phyloP scores from a whole-genome alignment of 2,113 vertebrate species.

The Protomyctophum bolini region DNA sequence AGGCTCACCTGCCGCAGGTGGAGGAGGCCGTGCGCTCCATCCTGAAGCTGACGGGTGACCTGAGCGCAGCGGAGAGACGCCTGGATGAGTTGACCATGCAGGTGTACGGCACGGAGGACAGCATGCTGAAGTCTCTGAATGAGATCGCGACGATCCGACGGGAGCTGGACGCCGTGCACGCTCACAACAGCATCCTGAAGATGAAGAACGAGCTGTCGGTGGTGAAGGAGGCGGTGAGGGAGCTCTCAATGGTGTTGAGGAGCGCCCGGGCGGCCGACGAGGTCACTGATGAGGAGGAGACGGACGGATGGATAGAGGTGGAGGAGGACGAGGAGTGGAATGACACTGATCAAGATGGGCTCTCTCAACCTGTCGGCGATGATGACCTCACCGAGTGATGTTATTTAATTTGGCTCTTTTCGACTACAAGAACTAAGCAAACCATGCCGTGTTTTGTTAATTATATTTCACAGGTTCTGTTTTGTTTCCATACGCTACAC shows the following conservation, averaged over 20 bases:
- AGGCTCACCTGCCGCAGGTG: constrained; percentile 82
- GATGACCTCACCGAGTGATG: constrained; percentile 47
- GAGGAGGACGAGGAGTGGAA: constrained; percentile 41
- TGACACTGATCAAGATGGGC: constrained; percentile 13
- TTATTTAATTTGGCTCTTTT: neutral
- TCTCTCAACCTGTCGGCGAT: neutral
- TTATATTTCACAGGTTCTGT: no score
- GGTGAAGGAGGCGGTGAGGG: constrained; percentile 73
- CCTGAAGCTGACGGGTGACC: constrained; percentile 82
- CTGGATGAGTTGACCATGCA: constrained; percentile 83
- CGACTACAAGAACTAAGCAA: no score
- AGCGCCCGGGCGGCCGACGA: constrained; percentile 39
- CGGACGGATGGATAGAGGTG: constrained; percentile 52
- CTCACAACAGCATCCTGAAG: constrained; percentile 77
- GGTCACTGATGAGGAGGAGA: constrained; percentile 23
- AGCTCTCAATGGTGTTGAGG: constrained; percentile 64
- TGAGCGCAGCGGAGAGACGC: constrained; percentile 81
- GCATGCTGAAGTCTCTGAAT: constrained; percentile 81
- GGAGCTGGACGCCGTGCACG: constrained; percentile 80
- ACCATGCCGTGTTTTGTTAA: no score
- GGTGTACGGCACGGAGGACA: constrained; percentile 84
- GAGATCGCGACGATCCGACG: constrained; percentile 81
- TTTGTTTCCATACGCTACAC: no score
- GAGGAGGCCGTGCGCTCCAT: constrained; percentile 87
- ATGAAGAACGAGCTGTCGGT: constrained; percentile 74